Evolutionary conservation across 1,140 invertebrate genomes (phyloP), one percentile per base, ranked within the genome.

Genomic region (Mycetomoellerius zeteki): DNA sequence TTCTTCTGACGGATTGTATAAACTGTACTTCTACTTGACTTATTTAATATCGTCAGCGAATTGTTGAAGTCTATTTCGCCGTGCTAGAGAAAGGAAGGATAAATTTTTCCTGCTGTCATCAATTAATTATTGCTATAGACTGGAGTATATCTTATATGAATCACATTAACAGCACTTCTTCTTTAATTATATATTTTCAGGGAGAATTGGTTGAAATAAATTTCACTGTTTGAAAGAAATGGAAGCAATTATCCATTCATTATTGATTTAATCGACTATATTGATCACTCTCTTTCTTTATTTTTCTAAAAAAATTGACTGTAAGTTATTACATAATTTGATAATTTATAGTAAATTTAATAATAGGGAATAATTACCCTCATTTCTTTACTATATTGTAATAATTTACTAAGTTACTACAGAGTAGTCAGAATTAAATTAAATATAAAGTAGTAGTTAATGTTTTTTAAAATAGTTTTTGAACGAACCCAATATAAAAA

Each of bases 151-250:
- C 12, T 43, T 43, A 43, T 0, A 8, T 30, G 47, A 14, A 72
- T 71, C 16, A 2, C 16, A 30, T 54, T 47, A 69, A 47, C 50
- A 14, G 24, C 24, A 52, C 21, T 72, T 52, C 16, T 72, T 30
- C 47, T 72, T 50, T 72, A 50, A 50, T 52, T 52, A 27, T n/a
- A 16, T 43, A 16, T 16, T 30, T 72, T 72, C 8, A 14, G 67
- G 12, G 12, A 77, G 37, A 43, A n/a, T 43, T 27, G 56, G 0
- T 75, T 56, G 19, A 76, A 37, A 0, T 24, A 43, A 73, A 10
- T 30, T 58, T 75, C 7, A 27, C 24, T 62, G 8, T 47, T 77
- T 76, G 8, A 19, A 77, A 62, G 16, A 56, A 73, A 73, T 56
- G 50, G 33, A 19, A 8, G 8, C n/a, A 27, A 19, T 72, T 27